Base-by-base conservation (phyloP, 2,888 invertebrate genomes). In the Meteorus colon region DNA sequence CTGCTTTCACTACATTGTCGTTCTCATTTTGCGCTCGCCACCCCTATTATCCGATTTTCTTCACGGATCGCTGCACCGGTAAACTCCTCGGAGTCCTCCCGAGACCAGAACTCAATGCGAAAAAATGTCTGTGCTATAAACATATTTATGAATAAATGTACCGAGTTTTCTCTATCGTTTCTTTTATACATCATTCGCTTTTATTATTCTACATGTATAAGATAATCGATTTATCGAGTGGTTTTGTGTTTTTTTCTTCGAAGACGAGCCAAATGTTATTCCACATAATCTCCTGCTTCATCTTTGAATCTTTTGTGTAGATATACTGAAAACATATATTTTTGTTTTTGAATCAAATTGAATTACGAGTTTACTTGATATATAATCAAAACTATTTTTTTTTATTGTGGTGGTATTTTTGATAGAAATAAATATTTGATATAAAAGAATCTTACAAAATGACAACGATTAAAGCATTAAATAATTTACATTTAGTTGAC, bases 211-310 rank as follows among this genome's bases (percentile, higher is more conserved):
- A n/a, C 12, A n/a, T 29, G n/a, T 37, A 24, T 27, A 19, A 60
- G 70, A 70, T 70, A 71, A 71, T 71, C 71, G 71, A 71, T 71
- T 71, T 71, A 71, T 71, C 71, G 62, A 60, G 27, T 62, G 71
- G 45, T 45, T 70, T 60, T 14, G 5, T 16, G 19, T 41, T 45
- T 41, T 67, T 41, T 24, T 24, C 45, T 24, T 45, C 48, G 45
- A 6, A 8, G 41, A 41, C 41, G 41, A 27, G 41, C 67, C 37
- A 67, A 67, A 48, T 16, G 16, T 48, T 48, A n/a, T 48, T 45
- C 24, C 27, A 1, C 8, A 41, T 41, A 41, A 41, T 41, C 8
- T 41, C 8, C 41, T 41, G 4, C 2, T 12, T 12, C 41, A 12
- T 41, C 8, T 41, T 41, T 41, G 2, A 41, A 12, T 41, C 12